Evolutionary conservation across 1,140 invertebrate genomes (phyloP).

Genomic region (Anadara kagoshimensis): DNA sequence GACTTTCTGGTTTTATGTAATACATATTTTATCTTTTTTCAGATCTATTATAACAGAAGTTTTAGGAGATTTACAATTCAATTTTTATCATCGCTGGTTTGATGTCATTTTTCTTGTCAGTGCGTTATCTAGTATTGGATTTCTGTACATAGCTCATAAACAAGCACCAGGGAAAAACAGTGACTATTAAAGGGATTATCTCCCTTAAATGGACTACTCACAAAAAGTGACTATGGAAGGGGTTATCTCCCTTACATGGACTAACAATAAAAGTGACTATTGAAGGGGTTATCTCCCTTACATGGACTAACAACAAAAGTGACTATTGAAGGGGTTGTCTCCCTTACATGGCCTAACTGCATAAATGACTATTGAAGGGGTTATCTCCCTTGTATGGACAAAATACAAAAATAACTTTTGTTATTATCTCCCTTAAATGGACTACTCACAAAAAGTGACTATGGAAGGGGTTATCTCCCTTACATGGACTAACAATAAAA

Average conservation of each 20-base stretch:
- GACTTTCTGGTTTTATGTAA: too few species aligned
- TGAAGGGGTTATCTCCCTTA: background rate
- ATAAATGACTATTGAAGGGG: background rate
- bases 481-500: background rate
- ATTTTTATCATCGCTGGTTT: conserved; percentile 99
- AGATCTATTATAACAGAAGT: conserved; percentile 98
- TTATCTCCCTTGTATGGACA: too few species aligned
- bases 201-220: background rate
- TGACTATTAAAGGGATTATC: background rate
- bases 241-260: background rate
- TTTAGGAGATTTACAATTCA: conserved; percentile 97
- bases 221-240: background rate
- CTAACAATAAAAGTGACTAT: background rate
- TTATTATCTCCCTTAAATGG: background rate
- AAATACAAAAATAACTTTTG: too few species aligned
- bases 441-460: background rate
- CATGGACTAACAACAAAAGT: background rate
- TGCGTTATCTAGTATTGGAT: conserved; percentile 95
- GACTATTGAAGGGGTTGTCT: background rate
- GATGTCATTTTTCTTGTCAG: conserved; percentile 99
- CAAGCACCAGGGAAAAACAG: conserved; percentile 49
- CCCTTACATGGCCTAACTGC: background rate
- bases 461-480: background rate
- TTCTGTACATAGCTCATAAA: conserved; percentile 91
- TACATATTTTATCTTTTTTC: conserved; percentile 42